A percentile compares a stretch with the other conserved stretches of the same genome.
These are phyloP conservation scores for Caenorhabditis afra DNA, from an alignment of 2,888 invertebrate species.

Conservation along the genomic window DNA sequence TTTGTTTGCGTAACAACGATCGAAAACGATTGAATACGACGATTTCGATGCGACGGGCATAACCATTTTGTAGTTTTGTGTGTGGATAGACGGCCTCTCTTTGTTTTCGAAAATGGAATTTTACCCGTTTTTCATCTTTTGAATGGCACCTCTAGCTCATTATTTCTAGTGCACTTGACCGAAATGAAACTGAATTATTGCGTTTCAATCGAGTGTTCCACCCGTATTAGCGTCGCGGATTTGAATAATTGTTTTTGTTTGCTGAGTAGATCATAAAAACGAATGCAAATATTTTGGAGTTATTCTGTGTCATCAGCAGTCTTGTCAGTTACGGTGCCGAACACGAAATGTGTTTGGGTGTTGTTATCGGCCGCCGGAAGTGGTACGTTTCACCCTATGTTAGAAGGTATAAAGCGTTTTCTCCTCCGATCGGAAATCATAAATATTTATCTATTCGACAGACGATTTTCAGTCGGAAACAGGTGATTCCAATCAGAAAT, in stretches of 20 bases:
- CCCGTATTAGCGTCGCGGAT: background rate
- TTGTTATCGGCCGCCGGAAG: conserved; percentile 30
- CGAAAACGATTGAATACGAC: conserved; percentile 43
- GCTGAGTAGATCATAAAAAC: conserved; percentile 16
- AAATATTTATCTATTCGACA: background rate
- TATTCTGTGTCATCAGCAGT: conserved; percentile 6
- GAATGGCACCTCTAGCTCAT: too few species aligned
- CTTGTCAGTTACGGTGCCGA: background rate
- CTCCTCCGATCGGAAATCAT: background rate
- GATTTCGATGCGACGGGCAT: conserved; percentile 26
- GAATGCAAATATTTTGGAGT: conserved; percentile 40
- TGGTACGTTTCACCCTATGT: background rate
- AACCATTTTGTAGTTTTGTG: conserved; percentile 30
- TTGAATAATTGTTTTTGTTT: conserved; percentile 28
- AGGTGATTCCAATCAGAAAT: too few species aligned
- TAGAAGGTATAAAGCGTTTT: background rate
- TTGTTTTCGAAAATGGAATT: conserved; percentile 1
- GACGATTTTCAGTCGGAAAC: too few species aligned
- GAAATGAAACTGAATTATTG: background rate
- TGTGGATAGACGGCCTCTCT: conserved; percentile 15
- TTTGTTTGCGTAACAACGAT: conserved; percentile 59
- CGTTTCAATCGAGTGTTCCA: background rate
- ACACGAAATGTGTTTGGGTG: background rate
- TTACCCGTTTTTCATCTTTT: too few species aligned
- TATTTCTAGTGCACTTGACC: too few species aligned